Evolutionary conservation across 2,113 vertebrate species (phyloP).

Genomic region (Scomber colias): DNA sequence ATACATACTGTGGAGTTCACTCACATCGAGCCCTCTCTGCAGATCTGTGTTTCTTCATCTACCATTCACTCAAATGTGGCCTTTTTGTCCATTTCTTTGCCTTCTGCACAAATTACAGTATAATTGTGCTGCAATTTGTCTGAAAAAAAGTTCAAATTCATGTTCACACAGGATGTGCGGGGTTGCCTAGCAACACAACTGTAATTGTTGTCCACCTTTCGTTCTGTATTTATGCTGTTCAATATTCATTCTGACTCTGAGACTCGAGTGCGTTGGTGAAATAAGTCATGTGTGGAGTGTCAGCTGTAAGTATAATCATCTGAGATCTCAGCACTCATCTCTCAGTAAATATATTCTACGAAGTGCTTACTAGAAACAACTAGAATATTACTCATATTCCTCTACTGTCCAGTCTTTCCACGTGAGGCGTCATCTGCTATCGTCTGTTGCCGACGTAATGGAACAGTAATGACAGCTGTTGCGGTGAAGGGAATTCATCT

Average conservation of each 20-base stretch:
- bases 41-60: slow-evolving; percentile 11
- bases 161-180: slow-evolving; percentile 46
- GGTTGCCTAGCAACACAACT: slow-evolving; percentile 75
- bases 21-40: background rate
- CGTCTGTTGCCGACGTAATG: slow-evolving; percentile 53
- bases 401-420: slow-evolving; percentile 31
- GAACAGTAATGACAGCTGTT: slow-evolving; percentile 71
- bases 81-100: slow-evolving; percentile 41
- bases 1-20: background rate
- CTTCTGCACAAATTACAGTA: slow-evolving; percentile 65
- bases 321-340: background rate
- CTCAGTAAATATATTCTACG: slow-evolving; percentile 7
- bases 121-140: slow-evolving; percentile 75
- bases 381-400: slow-evolving; percentile 30
- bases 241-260: slow-evolving; percentile 32
- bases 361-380: slow-evolving; percentile 17
- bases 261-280: slow-evolving; percentile 1
- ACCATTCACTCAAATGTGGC: slow-evolving; percentile 1
- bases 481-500: slow-evolving; percentile 40
- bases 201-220: slow-evolving; percentile 69
- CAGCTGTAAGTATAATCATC: background rate
- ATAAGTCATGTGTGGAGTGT: background rate
- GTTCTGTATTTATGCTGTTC: slow-evolving; percentile 42
- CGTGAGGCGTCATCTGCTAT: slow-evolving; percentile 33
- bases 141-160: slow-evolving; percentile 64